Evolutionary conservation across 2,888 invertebrate genomes (phyloP).

Genomic region (Quadriops clusia): DNA sequence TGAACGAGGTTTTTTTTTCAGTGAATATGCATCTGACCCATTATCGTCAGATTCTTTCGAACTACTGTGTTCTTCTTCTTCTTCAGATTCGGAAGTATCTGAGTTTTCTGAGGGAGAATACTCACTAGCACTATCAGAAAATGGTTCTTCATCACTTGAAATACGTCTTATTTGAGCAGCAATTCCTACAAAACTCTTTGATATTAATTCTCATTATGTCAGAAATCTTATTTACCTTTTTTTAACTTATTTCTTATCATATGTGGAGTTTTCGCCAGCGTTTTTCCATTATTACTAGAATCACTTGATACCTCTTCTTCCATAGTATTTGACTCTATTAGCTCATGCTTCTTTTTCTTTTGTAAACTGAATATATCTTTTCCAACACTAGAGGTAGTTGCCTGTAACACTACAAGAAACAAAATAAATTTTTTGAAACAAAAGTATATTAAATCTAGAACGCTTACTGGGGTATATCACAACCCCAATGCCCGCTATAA

Average conservation of each 20-base stretch:
- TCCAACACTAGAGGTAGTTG: too few relatives aligned
- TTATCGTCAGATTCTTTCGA: slow-evolving; percentile 23
- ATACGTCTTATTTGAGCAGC: slow-evolving; percentile 26
- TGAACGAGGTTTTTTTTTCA: too few relatives aligned
- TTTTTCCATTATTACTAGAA: slow-evolving; percentile 1
- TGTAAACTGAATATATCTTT: slow-evolving; percentile 14
- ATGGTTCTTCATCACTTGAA: slow-evolving; percentile 37
- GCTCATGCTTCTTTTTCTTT: slow-evolving; percentile 14
- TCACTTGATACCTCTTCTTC: slow-evolving; percentile 10
- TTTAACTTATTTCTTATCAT: background rate
- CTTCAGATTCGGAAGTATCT: slow-evolving; percentile 17
- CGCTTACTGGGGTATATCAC: too few relatives aligned
- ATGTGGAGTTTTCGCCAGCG: slow-evolving; percentile 1
- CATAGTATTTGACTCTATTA: slow-evolving; percentile 5
- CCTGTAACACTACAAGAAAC: too few relatives aligned
- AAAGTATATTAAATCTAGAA: too few relatives aligned
- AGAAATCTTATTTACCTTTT: slow-evolving; percentile 35
- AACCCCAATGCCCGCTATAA: too few relatives aligned
- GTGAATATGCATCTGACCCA: too few relatives aligned
- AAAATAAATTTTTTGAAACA: too few relatives aligned
- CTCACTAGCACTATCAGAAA: slow-evolving; percentile 42
- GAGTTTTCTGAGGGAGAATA: slow-evolving; percentile 28
- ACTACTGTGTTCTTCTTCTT: slow-evolving; percentile 8
- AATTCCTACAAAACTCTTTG: slow-evolving; percentile 30
- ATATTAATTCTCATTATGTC: slow-evolving; percentile 15